Evolutionary conservation across 2,797 vertebrate genomes (phyloP), one percentile per base, ranked within the genome.

Genomic region (Rhyacichthys aspro): DNA sequence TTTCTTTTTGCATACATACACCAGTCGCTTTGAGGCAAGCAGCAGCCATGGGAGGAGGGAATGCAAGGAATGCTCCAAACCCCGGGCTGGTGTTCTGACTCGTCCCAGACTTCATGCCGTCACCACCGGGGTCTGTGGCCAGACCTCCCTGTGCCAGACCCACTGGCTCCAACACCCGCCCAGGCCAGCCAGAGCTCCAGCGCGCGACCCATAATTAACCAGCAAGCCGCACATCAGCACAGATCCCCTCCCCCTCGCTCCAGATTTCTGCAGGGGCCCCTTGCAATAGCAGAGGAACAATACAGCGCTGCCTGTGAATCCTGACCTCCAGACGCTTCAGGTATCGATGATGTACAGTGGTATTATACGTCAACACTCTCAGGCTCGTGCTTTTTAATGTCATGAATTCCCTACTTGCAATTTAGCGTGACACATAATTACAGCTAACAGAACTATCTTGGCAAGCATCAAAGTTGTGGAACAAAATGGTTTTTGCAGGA

Each of bases 71-170:
- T 92, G 88, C 90, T 93, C 87, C 89, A 93, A 91, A 92, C 92
- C 90, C 88, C 63, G 90, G 90, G 87, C 90, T 91, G 91, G 88
- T 93, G 93, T 92, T 93, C 90, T 91, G 91, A 93, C 92, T 94
- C 90, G 93, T 92, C 92, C 92, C 92, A 94, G 93, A 94, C 93
- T 93, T 92, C 78, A 90, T 93, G 93, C 91, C 93, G 92, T 94
- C 92, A 93, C 92, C 92, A 53, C 92, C 89, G 89, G 92, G 91
- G 89, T 92, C 91, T 94, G 93, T 91, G 93, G 93, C 92, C 91
- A 94, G 92, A 93, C 92, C 92, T 93, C 93, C 92, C 90, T 90
- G 89, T 92, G 92, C 91, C 92, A 94, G 92, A 94, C 93, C 93
- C 90, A 91, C 92, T 93, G 93, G 91, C 93, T 94, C 93, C 93